Conservation (phyloP, 2,888 invertebrate genomes). For the Tachystola acroxantha region DNA sequence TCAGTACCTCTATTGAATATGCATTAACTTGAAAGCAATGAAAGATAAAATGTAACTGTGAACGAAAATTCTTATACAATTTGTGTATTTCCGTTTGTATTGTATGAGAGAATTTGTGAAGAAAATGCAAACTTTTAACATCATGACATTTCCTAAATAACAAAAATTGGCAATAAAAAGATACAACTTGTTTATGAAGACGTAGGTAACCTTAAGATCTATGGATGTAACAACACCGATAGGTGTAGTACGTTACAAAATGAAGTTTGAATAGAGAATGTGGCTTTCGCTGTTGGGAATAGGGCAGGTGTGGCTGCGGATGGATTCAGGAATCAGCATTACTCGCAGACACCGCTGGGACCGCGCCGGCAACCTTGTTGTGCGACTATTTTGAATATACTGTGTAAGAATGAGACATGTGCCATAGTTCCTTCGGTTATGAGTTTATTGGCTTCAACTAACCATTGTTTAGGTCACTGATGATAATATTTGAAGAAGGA, state of each 20-base stretch:
- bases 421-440: too few species aligned
- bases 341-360: slow-evolving; percentile 42
- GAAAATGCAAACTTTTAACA: too few species aligned
- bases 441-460: too few species aligned
- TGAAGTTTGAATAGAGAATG: slow-evolving; percentile 51
- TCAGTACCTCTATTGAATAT: slow-evolving; percentile 11
- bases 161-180: neutral
- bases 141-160: too few species aligned
- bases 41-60: neutral
- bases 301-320: slow-evolving; percentile 50
- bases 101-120: too few species aligned
- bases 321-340: slow-evolving; percentile 48
- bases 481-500: too few species aligned
- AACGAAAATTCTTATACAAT: too few species aligned
- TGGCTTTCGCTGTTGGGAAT: slow-evolving; percentile 35
- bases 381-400: slow-evolving; percentile 47
- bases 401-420: slow-evolving; percentile 12
- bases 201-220: too few species aligned
- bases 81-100: too few species aligned
- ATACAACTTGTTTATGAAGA: neutral
- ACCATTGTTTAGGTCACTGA: too few species aligned
- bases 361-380: slow-evolving; percentile 32
- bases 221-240: neutral
- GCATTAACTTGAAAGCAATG: slow-evolving; percentile 3
- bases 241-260: slow-evolving; percentile 33